These are phyloP conservation scores for Rhea americana DNA, from an alignment of 2,113 vertebrate genomes.

Conservation along the genomic window DNA sequence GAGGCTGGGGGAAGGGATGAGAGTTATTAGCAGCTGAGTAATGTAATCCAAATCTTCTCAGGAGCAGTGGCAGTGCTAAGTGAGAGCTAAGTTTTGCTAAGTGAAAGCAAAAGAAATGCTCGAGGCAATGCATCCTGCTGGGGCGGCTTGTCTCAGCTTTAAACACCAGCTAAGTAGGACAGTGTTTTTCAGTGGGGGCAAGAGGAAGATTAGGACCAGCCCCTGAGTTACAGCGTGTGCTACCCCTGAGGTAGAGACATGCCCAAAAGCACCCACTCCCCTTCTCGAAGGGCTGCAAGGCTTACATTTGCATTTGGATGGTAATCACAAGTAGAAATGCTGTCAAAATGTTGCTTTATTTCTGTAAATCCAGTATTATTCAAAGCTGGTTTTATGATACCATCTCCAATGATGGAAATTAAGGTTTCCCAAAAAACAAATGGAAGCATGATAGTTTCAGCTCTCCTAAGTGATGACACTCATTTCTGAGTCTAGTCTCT, in stretches of 20 bases:
- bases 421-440: neutral
- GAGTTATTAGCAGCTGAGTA: neutral
- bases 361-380: conserved; percentile 41
- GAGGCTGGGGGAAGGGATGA: neutral
- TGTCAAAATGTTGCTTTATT: conserved; percentile 20
- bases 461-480: neutral
- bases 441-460: neutral
- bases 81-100: neutral
- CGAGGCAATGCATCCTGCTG: neutral
- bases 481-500: neutral
- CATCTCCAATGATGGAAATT: conserved; percentile 20
- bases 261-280: neutral
- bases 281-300: neutral
- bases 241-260: neutral
- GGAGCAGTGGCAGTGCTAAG: neutral
- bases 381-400: neutral
- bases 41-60: neutral
- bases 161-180: neutral
- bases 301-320: neutral
- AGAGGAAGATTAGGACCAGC: neutral
- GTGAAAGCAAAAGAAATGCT: neutral
- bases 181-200: neutral
- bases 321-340: conserved; percentile 20
- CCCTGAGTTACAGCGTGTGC: neutral
- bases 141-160: neutral